These are phyloP conservation scores for Parauchenoglanis ngamensis DNA, from an alignment of 2,797 vertebrate genomes.

Conservation along the genomic window DNA sequence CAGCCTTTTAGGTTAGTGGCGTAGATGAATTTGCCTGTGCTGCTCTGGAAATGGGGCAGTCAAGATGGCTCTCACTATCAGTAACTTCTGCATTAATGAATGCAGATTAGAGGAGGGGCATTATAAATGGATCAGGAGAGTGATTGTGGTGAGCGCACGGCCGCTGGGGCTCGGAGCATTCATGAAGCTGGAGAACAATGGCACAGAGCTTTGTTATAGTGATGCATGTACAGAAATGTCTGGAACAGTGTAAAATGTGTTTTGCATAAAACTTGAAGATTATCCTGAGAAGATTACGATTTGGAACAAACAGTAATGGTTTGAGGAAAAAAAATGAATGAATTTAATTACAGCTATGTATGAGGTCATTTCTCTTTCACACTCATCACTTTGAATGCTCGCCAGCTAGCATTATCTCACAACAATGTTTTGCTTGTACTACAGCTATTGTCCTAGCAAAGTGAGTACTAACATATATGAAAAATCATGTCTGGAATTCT, in stretches of 20 bases:
- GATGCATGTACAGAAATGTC: neutral
- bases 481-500: neutral
- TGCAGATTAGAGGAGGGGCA: conserved; percentile 67
- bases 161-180: conserved; percentile 15
- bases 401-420: neutral
- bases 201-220: neutral
- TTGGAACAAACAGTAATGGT: neutral
- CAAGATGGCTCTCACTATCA: conserved; percentile 57
- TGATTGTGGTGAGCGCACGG: conserved; percentile 30
- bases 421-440: neutral
- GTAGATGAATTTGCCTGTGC: neutral
- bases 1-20: neutral
- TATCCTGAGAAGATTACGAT: neutral
- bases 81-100: conserved; percentile 69
- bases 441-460: neutral
- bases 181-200: conserved; percentile 9
- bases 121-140: conserved; percentile 61
- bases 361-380: neutral
- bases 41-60: conserved; percentile 36
- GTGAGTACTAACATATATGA: neutral
- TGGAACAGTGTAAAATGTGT: neutral
- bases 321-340: neutral
- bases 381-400: neutral
- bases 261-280: neutral
- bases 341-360: neutral